Evolutionary conservation across 2,888 invertebrate genomes (phyloP).

Genomic region (Plagodis dolabraria): DNA sequence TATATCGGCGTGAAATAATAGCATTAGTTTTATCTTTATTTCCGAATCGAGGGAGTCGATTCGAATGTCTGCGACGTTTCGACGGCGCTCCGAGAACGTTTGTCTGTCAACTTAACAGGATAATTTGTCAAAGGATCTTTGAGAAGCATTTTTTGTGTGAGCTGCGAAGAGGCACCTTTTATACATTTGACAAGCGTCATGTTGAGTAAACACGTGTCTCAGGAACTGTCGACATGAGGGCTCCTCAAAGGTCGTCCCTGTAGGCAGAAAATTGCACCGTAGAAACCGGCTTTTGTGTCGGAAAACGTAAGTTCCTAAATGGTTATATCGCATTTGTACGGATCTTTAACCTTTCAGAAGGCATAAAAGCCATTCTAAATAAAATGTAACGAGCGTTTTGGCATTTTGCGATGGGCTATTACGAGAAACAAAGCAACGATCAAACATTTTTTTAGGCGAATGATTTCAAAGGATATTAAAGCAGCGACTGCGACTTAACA

Average conservation of each 20-base stretch:
- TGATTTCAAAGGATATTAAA: slow-evolving; percentile 18
- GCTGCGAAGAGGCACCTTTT: slow-evolving; percentile 56
- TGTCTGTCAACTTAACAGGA: slow-evolving; percentile 55
- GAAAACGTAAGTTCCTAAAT: slow-evolving; percentile 18
- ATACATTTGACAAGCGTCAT: slow-evolving; percentile 71
- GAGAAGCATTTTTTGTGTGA: slow-evolving; percentile 61
- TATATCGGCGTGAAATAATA: slow-evolving; percentile 42
- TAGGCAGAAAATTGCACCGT: slow-evolving; percentile 31
- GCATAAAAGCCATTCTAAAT: slow-evolving; percentile 17
- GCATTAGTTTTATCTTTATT: slow-evolving; percentile 43
- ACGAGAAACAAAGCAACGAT: slow-evolving; percentile 18
- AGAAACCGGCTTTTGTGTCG: slow-evolving; percentile 15
- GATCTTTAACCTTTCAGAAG: slow-evolving; percentile 23
- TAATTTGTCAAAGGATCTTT: slow-evolving; percentile 79
- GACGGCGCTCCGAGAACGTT: slow-evolving; percentile 30
- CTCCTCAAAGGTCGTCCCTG: slow-evolving; percentile 44
- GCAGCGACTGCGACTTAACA: slow-evolving; percentile 31
- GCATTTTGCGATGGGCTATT: slow-evolving; percentile 20
- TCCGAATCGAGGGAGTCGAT: slow-evolving; percentile 40
- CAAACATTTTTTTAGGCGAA: slow-evolving; percentile 18
- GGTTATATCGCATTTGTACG: slow-evolving; percentile 16
- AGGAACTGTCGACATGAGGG: slow-evolving; percentile 50
- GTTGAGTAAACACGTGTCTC: slow-evolving; percentile 65
- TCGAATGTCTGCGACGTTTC: slow-evolving; percentile 26
- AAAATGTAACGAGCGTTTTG: slow-evolving; percentile 22